Conservation (phyloP, 2,888 invertebrate genomes). For the Aromia moschata region DNA sequence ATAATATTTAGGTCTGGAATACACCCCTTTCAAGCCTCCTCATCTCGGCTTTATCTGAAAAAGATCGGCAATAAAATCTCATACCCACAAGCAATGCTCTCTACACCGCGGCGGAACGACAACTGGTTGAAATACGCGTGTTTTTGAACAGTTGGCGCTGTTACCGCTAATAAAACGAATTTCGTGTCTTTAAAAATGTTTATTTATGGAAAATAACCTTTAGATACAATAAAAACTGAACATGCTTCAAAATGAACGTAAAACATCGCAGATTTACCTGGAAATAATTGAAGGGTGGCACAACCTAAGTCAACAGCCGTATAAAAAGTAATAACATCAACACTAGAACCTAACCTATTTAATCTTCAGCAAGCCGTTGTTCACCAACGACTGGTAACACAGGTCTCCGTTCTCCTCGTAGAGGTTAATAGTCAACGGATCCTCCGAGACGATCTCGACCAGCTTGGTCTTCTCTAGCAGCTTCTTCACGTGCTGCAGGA, state of each 20-base stretch:
- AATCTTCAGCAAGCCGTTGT: conserved; percentile 25
- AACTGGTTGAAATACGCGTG: no score
- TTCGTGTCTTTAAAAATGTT: neutral
- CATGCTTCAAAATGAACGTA: neutral
- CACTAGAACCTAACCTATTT: neutral
- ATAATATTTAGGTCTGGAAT: no score
- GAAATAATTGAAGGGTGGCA: neutral
- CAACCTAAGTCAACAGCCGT: neutral
- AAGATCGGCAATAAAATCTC: no score
- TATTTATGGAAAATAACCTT: neutral
- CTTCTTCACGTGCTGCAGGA: conserved; percentile 42
- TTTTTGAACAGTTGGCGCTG: no score
- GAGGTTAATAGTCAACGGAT: conserved; percentile 50
- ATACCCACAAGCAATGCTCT: no score
- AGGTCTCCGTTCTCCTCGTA: conserved; percentile 45
- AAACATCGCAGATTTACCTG: neutral
- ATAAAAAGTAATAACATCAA: neutral
- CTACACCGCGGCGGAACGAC: no score
- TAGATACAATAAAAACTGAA: neutral
- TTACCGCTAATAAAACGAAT: no score
- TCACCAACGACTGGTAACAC: conserved; percentile 50
- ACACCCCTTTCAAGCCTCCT: no score
- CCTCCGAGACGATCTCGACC: conserved; percentile 43
- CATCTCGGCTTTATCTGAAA: no score
- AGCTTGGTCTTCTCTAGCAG: conserved; percentile 40